Percentiles rank a stretch among this genome's conserved stretches.
phyloP scores from a whole-genome alignment of 2,888 invertebrate genomes.

The Keiferia lycopersicella region DNA sequence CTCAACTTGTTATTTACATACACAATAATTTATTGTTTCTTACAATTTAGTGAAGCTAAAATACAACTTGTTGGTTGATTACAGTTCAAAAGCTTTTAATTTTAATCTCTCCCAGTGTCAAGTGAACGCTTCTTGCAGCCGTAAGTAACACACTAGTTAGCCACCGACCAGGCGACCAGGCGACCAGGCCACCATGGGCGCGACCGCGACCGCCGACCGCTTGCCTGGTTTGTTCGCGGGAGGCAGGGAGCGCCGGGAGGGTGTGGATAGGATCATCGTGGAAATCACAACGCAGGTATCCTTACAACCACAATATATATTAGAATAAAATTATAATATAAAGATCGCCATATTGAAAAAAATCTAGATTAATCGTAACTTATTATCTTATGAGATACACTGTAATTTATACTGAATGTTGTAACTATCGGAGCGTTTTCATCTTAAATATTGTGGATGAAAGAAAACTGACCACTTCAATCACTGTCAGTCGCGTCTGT shows the following conservation, averaged over 20 bases:
- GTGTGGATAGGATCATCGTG: slow-evolving; percentile 63
- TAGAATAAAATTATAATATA: slow-evolving; percentile 83
- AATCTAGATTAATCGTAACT: slow-evolving; percentile 79
- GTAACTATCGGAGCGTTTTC: slow-evolving; percentile 74
- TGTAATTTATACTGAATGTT: slow-evolving; percentile 78
- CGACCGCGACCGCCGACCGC: slow-evolving; percentile 39
- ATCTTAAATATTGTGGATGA: slow-evolving; percentile 79
- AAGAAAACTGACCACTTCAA: slow-evolving; percentile 77
- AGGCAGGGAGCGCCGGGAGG: slow-evolving; percentile 55
- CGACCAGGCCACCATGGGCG: slow-evolving; percentile 55
- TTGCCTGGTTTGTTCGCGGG: slow-evolving; percentile 43
- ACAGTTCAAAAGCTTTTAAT: slow-evolving; percentile 78
- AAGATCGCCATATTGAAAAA: slow-evolving; percentile 83
- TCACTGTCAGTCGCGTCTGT: slow-evolving; percentile 71
- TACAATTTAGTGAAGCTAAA: slow-evolving; percentile 81
- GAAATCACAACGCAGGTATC: slow-evolving; percentile 82
- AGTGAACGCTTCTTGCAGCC: slow-evolving; percentile 72
- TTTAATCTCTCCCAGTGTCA: slow-evolving; percentile 71
- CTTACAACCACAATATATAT: slow-evolving; percentile 88
- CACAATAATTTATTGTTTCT: slow-evolving; percentile 82
- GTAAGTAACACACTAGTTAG: slow-evolving; percentile 62
- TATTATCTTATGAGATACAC: slow-evolving; percentile 80
- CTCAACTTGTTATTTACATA: slow-evolving; percentile 78
- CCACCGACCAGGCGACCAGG: slow-evolving; percentile 50
- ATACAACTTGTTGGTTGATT: slow-evolving; percentile 78